Evolutionary conservation across 1,140 invertebrate genomes (phyloP), one percentile per base, ranked within the genome.

Genomic region (Calliopsis andreniformis): DNA sequence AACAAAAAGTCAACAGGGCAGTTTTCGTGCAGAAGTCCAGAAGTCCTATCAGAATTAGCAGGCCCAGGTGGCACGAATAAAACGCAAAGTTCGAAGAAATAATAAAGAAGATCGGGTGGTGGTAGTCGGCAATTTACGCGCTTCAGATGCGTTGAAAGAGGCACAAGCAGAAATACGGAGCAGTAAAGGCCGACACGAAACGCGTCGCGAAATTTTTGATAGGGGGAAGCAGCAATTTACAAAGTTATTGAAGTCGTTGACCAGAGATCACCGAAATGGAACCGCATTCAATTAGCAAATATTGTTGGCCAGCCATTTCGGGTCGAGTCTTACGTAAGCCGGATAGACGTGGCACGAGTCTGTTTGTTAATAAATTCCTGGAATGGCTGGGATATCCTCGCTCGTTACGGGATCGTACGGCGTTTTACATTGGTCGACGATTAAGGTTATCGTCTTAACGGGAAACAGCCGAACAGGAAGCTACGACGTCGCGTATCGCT

Each of bases 231-330:
- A 63, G 35, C 20, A 63, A 64, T 73, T 56, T 43, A 51, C 32
- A 68, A 23, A 25, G 18, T 77, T 23, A 66, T 59, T 49, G 58
- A 70, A 63, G 56, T 62, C 80, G 76, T 80, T 76, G 79, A 61
- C 79, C 85, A 56, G 45, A 23, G 20, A 49, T 67, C 70, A 53
- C 58, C 77, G 79, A 81, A 80, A 62, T 68, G 70, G 72, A 53
- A 25, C 64, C 55, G 55, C 77, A 58, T 86, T 83, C 83, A 88
- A 89, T 89, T 89, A 84, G 62, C 79, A 66, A 88, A 88, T 76
- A 80, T 84, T 59, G 84, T 66, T 63, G 69, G 63, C 67, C 59
- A 53, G 45, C 55, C 45, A 47, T 70, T 78, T 64, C 53, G 72
- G 71, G 51, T 64, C 47, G n/a, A 35, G 20, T n/a, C 55, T 85